Conservation (phyloP, 2,888 invertebrate genomes). For the Nineta flava region DNA sequence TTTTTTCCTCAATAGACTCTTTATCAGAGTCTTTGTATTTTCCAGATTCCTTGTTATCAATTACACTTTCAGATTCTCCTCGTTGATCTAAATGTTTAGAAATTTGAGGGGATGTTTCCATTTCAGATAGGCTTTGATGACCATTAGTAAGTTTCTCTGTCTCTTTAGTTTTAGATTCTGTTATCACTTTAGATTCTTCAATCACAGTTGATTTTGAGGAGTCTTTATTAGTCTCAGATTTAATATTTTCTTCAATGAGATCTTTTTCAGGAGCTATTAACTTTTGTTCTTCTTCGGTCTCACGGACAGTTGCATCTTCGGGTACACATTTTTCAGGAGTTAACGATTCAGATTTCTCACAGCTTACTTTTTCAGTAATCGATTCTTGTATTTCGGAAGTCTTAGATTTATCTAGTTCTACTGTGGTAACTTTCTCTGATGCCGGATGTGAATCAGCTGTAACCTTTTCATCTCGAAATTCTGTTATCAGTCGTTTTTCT, state of each 20-base stretch:
- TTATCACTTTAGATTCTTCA: background rate
- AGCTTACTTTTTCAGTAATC: background rate
- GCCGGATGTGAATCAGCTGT: too few relatives aligned
- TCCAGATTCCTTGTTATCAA: too few relatives aligned
- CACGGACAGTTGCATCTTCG: slow-evolving; percentile 1
- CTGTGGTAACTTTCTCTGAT: slow-evolving; percentile 25
- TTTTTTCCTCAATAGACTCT: too few relatives aligned
- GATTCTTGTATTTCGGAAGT: background rate
- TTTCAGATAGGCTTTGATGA: too few relatives aligned
- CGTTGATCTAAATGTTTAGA: too few relatives aligned
- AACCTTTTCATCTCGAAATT: too few relatives aligned
- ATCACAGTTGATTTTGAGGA: background rate
- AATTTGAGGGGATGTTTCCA: too few relatives aligned
- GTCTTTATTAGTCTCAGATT: background rate
- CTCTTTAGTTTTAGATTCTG: background rate
- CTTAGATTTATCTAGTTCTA: background rate
- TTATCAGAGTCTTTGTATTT: too few relatives aligned
- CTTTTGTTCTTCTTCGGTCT: background rate
- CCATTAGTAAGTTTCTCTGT: too few relatives aligned
- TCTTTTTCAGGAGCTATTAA: background rate
- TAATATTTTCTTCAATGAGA: background rate
- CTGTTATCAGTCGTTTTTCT: too few relatives aligned
- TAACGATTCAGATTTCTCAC: background rate
- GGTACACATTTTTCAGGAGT: background rate
- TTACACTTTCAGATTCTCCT: too few relatives aligned